Percentiles rank a stretch among this genome's conserved stretches.
phyloP scores from a whole-genome alignment of 2,113 vertebrate species.

The Hylia prasina region DNA sequence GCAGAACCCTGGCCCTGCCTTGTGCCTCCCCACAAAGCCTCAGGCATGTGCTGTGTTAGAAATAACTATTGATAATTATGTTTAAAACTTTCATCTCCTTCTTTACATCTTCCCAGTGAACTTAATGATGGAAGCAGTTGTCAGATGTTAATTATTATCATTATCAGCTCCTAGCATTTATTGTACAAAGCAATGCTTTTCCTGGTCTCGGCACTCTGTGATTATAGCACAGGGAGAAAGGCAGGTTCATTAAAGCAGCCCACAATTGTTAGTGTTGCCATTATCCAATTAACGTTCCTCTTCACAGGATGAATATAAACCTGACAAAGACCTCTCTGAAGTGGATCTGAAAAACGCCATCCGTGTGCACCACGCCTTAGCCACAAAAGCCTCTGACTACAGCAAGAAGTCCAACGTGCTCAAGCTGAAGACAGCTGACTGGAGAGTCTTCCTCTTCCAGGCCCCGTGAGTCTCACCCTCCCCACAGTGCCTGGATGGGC shows the following conservation, averaged over 20 bases:
- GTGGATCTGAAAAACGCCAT: constrained; percentile 95
- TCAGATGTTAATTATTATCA: constrained; percentile 64
- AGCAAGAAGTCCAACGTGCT: constrained; percentile 93
- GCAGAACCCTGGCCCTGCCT: not conserved
- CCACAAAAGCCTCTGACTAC: constrained; percentile 92
- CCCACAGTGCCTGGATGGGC: not conserved
- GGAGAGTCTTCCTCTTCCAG: constrained; percentile 96
- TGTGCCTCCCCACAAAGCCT: not conserved
- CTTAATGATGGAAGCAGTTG: constrained; percentile 35
- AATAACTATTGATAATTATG: constrained; percentile 11
- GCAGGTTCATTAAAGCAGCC: constrained; percentile 30
- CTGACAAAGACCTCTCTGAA: constrained; percentile 92
- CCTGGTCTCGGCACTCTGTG: not conserved
- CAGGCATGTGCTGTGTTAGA: not conserved
- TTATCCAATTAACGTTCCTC: constrained; percentile 47
- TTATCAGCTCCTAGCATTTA: constrained; percentile 36
- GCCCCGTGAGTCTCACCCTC: constrained; percentile 81
- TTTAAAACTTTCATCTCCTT: constrained; percentile 48
- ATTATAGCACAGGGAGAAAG: not conserved
- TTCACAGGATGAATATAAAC: constrained; percentile 91
- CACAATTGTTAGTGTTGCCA: not conserved
- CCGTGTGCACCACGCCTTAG: constrained; percentile 91
- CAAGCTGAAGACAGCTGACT: constrained; percentile 95
- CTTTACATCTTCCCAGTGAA: constrained; percentile 35
- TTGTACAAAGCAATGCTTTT: constrained; percentile 21